Conservation (phyloP, 2,113 vertebrate species). For the Rynchops niger region DNA sequence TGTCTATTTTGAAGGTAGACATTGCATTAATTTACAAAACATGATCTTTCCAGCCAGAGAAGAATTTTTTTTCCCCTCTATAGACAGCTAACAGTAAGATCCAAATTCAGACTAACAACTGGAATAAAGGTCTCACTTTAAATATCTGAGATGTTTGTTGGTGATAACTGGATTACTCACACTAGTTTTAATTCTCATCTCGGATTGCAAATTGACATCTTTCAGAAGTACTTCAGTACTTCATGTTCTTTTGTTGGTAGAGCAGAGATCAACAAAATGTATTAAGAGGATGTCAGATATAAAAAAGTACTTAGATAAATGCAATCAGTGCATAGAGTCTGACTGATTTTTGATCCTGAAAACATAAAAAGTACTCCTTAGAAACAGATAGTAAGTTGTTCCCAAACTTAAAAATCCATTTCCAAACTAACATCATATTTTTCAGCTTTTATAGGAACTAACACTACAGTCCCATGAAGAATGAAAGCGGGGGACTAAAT, state of each 20-base stretch:
- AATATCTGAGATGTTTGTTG: background rate
- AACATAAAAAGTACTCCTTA: background rate
- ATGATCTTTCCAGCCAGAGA: background rate
- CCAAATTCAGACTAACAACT: background rate
- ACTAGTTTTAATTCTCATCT: background rate
- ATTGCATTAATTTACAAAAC: background rate
- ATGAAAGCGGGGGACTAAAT: background rate
- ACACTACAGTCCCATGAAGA: background rate
- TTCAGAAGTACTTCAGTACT: background rate
- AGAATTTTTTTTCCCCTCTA: background rate
- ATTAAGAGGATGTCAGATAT: background rate
- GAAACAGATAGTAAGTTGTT: background rate
- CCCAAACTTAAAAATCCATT: background rate
- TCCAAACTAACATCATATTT: background rate
- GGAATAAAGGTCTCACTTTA: background rate
- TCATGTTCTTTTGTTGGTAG: background rate
- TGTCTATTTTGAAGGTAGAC: background rate
- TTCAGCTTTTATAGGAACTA: background rate
- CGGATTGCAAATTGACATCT: background rate
- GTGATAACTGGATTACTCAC: background rate
- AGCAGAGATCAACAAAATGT: background rate
- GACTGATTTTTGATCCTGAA: background rate
- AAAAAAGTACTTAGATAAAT: background rate
- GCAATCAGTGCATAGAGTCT: fast-evolving
- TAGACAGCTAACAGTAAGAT: background rate